Percentiles rank a stretch among this genome's conserved stretches.
Evolutionary conservation across 2,113 vertebrate species (phyloP).

Genomic region (Scytalopus superciliaris): DNA sequence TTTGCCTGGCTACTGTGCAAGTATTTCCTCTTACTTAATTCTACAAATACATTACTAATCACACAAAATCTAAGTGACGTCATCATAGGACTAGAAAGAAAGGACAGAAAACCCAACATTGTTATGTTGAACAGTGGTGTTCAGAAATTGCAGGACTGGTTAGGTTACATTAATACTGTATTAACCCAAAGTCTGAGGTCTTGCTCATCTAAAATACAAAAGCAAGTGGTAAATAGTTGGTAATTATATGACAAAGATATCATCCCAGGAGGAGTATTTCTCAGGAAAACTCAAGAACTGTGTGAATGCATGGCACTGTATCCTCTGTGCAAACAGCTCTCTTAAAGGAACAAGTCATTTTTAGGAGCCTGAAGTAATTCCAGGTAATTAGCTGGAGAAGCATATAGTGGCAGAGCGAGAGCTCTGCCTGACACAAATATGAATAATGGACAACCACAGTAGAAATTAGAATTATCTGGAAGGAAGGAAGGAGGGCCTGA

Average conservation of each 20-base stretch:
- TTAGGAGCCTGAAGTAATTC: not conserved
- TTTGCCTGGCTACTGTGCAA: not conserved
- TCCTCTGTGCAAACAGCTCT: not conserved
- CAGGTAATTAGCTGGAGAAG: not conserved
- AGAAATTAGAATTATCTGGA: not conserved
- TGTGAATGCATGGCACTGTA: not conserved
- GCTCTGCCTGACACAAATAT: not conserved
- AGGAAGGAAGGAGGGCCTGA: not conserved
- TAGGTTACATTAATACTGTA: not conserved
- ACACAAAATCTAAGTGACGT: not conserved
- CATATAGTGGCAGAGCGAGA: not conserved
- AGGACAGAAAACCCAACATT: not conserved
- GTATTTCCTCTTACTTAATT: not conserved
- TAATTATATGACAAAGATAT: not conserved
- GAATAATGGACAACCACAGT: not conserved
- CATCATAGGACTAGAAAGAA: not conserved
- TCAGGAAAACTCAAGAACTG: not conserved
- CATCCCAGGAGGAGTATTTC: not conserved
- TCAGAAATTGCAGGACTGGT: not conserved
- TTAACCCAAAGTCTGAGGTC: not conserved
- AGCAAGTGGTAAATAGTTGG: not conserved
- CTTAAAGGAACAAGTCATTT: not conserved
- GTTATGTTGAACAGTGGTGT: not conserved
- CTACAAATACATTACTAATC: not conserved
- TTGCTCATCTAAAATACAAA: not conserved